Base-by-base conservation (phyloP, 2,888 invertebrate genomes). In the Andrena chrysosceles region DNA sequence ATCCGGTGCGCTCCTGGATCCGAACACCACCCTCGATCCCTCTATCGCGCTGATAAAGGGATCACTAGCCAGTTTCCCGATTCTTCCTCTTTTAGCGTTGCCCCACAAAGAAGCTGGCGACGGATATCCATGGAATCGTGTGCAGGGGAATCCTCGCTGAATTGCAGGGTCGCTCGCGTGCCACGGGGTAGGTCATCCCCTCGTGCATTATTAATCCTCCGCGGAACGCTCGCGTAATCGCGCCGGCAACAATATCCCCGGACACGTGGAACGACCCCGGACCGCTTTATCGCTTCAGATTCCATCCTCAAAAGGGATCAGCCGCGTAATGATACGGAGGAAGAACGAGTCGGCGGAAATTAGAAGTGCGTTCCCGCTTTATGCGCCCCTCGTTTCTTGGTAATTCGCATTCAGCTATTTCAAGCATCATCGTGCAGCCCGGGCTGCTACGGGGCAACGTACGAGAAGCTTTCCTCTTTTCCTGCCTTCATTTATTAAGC, bases 331-430 rank as follows among this genome's bases (percentile, higher is more conserved):
- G 77, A 81, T 77, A 72, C 56, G 35, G 26, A 33, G 7, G 26
- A 68, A 52, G 68, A 71, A 63, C 60, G 81, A 59, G 68, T 42
- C 63, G 68, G 60, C 64, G 67, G 72, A 81, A 83, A 83, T 83
- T 83, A 81, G 81, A 72, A 79, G 66, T 35, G 80, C 60, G 73
- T 81, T 70, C 59, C 73, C 16, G 60, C 49, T 77, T 35, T 71
- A 66, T 71, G 59, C 81, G 29, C 66, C 31, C 42, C 35, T 26
- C 13, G 62, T 52, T 66, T 73, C 73, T 56, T 62, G 59, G 69
- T 62, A 59, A 82, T 69, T 70, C 59, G 67, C 67, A 72, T 72
- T 76, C 75, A 72, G 68, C 75, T 81, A 52, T 82, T 70, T 68
- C 81, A 66, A 81, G 63, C 71, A 81, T 49, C 71, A 60, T 68